These are phyloP conservation scores for Penelope pileata DNA, from an alignment of 2,113 vertebrate genomes.

Conservation along the genomic window DNA sequence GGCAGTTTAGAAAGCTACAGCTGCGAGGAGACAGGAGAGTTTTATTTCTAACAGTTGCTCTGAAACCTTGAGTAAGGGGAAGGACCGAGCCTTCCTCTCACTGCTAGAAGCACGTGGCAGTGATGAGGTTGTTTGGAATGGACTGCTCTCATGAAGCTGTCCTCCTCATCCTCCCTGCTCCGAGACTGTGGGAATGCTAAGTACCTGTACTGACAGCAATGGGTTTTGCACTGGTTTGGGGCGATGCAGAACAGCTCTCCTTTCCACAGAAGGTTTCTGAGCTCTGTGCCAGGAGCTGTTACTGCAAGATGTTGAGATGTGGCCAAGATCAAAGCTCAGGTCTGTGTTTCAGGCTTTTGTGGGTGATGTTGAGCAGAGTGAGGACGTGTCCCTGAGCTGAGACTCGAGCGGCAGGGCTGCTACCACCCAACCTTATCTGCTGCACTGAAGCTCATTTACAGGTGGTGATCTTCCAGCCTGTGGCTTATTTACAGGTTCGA, in stretches of 20 bases:
- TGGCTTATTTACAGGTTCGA: not conserved
- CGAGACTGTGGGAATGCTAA: not conserved
- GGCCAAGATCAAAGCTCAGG: not conserved
- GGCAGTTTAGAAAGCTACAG: not conserved
- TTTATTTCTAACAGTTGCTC: not conserved
- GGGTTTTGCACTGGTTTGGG: accelerated
- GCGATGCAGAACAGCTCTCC: not conserved
- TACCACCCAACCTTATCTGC: not conserved
- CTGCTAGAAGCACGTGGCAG: not conserved
- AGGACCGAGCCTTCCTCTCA: not conserved
- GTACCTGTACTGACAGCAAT: not conserved
- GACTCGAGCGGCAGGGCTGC: not conserved
- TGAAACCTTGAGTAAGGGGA: not conserved
- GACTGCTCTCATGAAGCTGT: not conserved
- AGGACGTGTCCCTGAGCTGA: accelerated
- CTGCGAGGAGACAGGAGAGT: not conserved
- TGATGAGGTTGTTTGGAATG: not conserved
- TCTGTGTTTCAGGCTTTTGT: not conserved
- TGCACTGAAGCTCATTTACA: not conserved
- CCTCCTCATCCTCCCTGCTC: not conserved
- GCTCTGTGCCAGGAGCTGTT: not conserved
- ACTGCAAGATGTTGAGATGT: accelerated
- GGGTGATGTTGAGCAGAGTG: accelerated
- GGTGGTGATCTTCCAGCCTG: not conserved
- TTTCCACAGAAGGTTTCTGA: not conserved